These are phyloP conservation scores for Morpho deidamia DNA, from an alignment of 2,888 invertebrate genomes.

Conservation along the genomic window DNA sequence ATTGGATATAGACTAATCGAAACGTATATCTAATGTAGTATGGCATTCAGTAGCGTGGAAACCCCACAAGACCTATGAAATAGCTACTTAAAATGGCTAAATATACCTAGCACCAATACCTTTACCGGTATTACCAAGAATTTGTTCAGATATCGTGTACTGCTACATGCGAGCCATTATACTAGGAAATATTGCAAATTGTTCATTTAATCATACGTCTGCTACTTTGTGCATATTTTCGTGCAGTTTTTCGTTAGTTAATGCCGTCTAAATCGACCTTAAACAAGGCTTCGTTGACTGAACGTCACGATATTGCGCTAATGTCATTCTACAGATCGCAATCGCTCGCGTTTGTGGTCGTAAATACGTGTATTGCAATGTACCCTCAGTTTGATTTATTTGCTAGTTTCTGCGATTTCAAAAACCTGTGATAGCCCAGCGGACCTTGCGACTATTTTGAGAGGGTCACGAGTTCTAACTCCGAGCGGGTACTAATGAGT, in stretches of 20 bases:
- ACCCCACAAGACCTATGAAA: no score
- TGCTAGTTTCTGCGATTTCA: no score
- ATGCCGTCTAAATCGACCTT: not conserved
- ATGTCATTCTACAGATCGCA: not conserved
- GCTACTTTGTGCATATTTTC: constrained; percentile 35
- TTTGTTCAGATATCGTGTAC: constrained; percentile 11
- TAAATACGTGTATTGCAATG: no score
- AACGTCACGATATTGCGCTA: not conserved
- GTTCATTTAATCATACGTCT: constrained; percentile 46
- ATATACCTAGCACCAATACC: no score
- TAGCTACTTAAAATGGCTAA: not conserved
- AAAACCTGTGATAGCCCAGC: no score
- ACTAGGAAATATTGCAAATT: constrained; percentile 39
- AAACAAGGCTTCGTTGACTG: not conserved
- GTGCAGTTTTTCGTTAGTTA: constrained; percentile 3
- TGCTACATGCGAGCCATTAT: constrained; percentile 39
- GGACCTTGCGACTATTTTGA: no score
- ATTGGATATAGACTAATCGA: no score
- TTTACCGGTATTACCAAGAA: constrained; percentile 36
- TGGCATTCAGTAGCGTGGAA: no score
- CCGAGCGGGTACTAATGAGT: no score
- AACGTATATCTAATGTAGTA: no score
- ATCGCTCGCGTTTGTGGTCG: not conserved
- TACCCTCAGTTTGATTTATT: no score
- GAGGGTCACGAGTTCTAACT: no score